phyloP scores from a whole-genome alignment of 2,888 invertebrate species.

The Halictus quadricinctus region DNA sequence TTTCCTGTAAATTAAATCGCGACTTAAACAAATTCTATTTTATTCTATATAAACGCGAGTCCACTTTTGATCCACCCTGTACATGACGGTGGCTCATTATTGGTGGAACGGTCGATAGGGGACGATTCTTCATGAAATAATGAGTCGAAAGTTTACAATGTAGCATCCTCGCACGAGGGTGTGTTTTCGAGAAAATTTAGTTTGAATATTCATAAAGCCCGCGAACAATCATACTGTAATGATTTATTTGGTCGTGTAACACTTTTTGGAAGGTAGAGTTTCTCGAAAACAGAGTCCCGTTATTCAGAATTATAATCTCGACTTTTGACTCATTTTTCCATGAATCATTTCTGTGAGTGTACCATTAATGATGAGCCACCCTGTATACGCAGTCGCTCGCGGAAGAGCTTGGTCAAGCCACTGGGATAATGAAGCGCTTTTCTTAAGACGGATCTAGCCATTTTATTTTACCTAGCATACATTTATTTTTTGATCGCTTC shows the following conservation, averaged over 20 bases:
- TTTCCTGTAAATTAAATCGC: background rate
- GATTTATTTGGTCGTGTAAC: background rate
- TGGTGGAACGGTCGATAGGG: background rate
- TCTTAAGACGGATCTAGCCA: background rate
- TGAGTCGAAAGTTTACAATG: background rate
- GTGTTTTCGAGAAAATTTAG: background rate
- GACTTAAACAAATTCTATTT: background rate
- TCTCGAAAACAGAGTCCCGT: background rate
- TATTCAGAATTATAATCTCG: background rate
- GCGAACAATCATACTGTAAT: background rate
- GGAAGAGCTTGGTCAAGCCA: background rate
- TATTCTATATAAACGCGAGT: background rate
- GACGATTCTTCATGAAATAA: background rate
- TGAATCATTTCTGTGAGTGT: background rate
- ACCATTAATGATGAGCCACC: background rate
- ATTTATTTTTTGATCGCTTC: background rate
- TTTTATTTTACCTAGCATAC: background rate
- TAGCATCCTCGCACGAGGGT: background rate
- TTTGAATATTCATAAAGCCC: background rate
- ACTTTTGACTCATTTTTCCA: background rate
- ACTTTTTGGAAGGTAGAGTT: background rate
- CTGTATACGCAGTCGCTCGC: slow-evolving; percentile 3
- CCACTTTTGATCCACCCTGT: background rate
- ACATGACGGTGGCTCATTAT: background rate
- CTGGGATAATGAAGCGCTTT: background rate